Conservation (phyloP, 2,888 invertebrate genomes). For the Belgica antarctica region DNA sequence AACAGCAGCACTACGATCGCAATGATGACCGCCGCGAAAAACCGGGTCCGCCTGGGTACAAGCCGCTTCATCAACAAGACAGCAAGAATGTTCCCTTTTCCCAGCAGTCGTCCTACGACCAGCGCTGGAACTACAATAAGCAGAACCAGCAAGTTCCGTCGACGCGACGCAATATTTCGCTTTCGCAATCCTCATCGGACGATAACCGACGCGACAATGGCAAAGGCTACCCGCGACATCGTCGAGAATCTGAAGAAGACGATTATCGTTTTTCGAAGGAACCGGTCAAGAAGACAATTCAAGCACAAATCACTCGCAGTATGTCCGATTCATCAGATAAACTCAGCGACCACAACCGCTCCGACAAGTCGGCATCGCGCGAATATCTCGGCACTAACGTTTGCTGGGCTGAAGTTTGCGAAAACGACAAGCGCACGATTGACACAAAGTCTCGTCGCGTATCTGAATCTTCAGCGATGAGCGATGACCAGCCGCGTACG, state of each 20-base stretch:
- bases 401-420: conserved; percentile 43
- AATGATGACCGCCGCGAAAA: conserved; percentile 27
- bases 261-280: conserved; percentile 44
- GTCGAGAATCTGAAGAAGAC: conserved; percentile 48
- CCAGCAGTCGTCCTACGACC: conserved; percentile 49
- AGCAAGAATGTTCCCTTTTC: conserved; percentile 48
- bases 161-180: conserved; percentile 46
- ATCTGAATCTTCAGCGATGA: conserved; percentile 40
- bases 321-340: conserved; percentile 54
- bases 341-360: conserved; percentile 45
- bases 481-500: conserved; percentile 53
- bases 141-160: conserved; percentile 45
- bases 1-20: conserved; percentile 62
- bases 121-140: conserved; percentile 46
- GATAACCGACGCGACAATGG: conserved; percentile 33
- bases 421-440: conserved; percentile 29
- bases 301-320: conserved; percentile 52
- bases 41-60: background rate
- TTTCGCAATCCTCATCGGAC: conserved; percentile 41
- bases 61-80: conserved; percentile 44
- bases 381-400: conserved; percentile 44
- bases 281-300: conserved; percentile 33
- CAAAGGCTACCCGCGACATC: conserved; percentile 8
- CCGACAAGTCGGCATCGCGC: conserved; percentile 46
- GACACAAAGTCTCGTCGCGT: conserved; percentile 22